Evolutionary conservation across 2,888 invertebrate species (phyloP), one percentile per base, ranked within the genome.

Genomic region (Metacarcinus magister): DNA sequence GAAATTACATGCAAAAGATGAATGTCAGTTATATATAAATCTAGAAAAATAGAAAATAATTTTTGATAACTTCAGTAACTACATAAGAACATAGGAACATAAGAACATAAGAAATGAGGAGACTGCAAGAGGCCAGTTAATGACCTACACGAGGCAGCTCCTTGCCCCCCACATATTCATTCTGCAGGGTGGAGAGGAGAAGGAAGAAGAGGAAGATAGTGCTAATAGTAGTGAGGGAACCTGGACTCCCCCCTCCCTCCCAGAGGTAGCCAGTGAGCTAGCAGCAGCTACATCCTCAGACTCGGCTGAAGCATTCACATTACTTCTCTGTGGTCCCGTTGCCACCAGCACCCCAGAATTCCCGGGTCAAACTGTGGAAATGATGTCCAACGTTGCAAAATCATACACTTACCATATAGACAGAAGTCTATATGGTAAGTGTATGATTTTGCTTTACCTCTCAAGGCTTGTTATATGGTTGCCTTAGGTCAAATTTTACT

Each of bases 371-470:
- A 97, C 98, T 97, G 97, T 97, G 94, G 97, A 97, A 39, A 98
- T 98, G 97, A 97, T 98, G 97, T 97, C 97, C 96, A 97, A 97
- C 94, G 98, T 98, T 97, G 97, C 97, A n/a, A 97, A 97, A 95
- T 97, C 98, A n/a, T n/a, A n/a, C n/a, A n/a, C n/a, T n/a, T n/a
- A n/a, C n/a, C n/a, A n/a, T n/a, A n/a, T n/a, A n/a, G n/a, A n/a
- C n/a, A n/a, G n/a, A n/a, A 97, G 97, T 97, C n/a, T 98, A 97
- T 96, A 97, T 97, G 94, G 97, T 98, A 97, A 97, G 97, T 97
- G 90, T 95, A 87, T 90, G 43, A 23, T 44, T n/a, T 39, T 39
- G 39, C 2, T 39, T 39, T 39, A 39, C 0, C 39, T 39, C 39
- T 39, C 39, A 39, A 39, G 39, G 39, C 39, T 39, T 39, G 39